A percentile compares a stretch with the other conserved stretches of the same genome.
Evolutionary conservation across 1,140 invertebrate species (phyloP).

Genomic region (Ceratina japonica): DNA sequence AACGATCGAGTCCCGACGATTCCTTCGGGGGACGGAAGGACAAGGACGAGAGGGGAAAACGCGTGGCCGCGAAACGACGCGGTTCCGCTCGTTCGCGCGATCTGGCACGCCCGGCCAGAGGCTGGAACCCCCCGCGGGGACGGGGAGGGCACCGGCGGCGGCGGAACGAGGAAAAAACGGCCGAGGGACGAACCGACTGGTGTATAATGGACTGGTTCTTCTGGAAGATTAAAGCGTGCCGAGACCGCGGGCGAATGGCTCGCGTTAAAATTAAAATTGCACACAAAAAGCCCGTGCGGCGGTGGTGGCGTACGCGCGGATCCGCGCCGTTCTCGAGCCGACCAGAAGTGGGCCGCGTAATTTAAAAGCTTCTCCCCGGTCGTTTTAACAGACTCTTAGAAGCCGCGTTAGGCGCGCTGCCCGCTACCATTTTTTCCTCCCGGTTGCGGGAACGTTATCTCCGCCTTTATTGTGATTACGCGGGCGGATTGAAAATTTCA

Average conservation of each 20-base stretch:
- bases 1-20: no score
- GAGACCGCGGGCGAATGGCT: conserved; percentile 53
- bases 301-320: not conserved
- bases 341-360: conserved; percentile 49
- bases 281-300: conserved; percentile 54
- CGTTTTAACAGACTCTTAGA: conserved; percentile 43
- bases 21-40: no score
- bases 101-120: no score
- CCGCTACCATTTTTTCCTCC: no score
- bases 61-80: no score
- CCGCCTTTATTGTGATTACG: no score
- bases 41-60: no score
- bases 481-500: no score
- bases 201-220: conserved; percentile 62
- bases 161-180: not conserved
- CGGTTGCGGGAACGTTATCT: no score
- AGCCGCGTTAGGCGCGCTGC: conserved; percentile 36
- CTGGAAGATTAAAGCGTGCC: conserved; percentile 68
- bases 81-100: no score
- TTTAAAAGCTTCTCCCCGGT: conserved; percentile 61
- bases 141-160: not conserved
- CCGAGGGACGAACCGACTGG: not conserved
- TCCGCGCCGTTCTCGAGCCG: not conserved
- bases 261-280: conserved; percentile 68
- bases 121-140: not conserved